Evolutionary conservation across 2,888 invertebrate genomes (phyloP).

Genomic region (Brachyopa scutellaris): DNA sequence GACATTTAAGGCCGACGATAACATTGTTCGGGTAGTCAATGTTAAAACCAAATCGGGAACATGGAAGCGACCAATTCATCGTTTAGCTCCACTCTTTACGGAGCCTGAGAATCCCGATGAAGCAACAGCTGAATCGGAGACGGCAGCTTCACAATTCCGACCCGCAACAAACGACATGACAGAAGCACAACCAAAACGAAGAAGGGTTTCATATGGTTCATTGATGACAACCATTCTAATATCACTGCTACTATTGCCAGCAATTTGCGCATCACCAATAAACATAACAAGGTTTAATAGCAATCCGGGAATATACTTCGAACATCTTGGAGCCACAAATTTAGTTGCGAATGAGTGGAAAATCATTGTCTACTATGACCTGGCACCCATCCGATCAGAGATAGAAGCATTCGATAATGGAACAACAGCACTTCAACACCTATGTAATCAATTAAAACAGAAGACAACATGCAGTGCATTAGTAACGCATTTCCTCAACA

Average conservation of each 20-base stretch:
- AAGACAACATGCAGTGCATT: neutral
- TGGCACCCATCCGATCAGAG: neutral
- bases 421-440: constrained; percentile 7
- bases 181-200: neutral
- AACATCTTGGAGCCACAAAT: constrained; percentile 2
- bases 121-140: neutral
- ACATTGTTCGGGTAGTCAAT: constrained; percentile 13
- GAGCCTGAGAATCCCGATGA: neutral
- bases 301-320: constrained; percentile 2
- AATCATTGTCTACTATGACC: neutral
- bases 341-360: neutral
- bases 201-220: neutral
- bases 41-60: constrained; percentile 16
- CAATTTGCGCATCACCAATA: neutral
- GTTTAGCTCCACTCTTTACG: neutral
- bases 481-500: neutral
- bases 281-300: neutral
- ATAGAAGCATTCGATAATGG: neutral
- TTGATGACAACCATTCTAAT: neutral
- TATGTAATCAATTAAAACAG: neutral
- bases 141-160: neutral
- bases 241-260: neutral
- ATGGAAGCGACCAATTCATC: neutral
- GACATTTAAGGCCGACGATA: constrained; percentile 1
- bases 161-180: neutral